These are phyloP conservation scores for Cerastis rubricosa DNA, from an alignment of 2,888 invertebrate genomes.

Conservation along the genomic window DNA sequence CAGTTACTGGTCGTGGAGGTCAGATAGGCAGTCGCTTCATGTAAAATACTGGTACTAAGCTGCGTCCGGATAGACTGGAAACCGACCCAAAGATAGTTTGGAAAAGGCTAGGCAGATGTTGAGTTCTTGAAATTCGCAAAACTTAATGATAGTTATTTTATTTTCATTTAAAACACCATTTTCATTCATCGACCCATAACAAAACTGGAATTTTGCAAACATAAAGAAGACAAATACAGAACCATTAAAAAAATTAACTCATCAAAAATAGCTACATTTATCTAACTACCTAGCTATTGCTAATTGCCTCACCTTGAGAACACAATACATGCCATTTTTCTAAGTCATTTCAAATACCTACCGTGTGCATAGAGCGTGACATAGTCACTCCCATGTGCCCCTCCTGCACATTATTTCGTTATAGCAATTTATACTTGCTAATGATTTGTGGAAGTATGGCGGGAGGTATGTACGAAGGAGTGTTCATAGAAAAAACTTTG, in stretches of 20 bases:
- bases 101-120: too few species aligned
- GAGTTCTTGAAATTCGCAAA: too few species aligned
- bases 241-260: background rate
- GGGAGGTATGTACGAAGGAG: constrained; percentile 24
- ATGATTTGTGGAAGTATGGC: constrained; percentile 61
- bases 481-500: constrained; percentile 22
- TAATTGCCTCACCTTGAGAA: constrained; percentile 61
- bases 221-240: background rate
- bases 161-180: background rate
- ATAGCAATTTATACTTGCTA: constrained; percentile 73
- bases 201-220: background rate
- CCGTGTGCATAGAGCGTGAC: constrained; percentile 79
- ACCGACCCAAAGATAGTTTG: too few species aligned
- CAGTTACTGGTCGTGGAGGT: too few species aligned
- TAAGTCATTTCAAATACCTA: constrained; percentile 64
- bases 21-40: too few species aligned
- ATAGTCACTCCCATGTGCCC: constrained; percentile 85
- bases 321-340: constrained; percentile 62
- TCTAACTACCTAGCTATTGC: background rate
- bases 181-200: background rate
- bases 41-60: too few species aligned
- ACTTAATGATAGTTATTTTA: too few species aligned
- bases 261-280: constrained; percentile 11
- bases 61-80: too few species aligned
- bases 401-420: constrained; percentile 75